Base-by-base conservation (phyloP, 2,113 vertebrate genomes). In the cattle (Bos taurus) region DNA sequence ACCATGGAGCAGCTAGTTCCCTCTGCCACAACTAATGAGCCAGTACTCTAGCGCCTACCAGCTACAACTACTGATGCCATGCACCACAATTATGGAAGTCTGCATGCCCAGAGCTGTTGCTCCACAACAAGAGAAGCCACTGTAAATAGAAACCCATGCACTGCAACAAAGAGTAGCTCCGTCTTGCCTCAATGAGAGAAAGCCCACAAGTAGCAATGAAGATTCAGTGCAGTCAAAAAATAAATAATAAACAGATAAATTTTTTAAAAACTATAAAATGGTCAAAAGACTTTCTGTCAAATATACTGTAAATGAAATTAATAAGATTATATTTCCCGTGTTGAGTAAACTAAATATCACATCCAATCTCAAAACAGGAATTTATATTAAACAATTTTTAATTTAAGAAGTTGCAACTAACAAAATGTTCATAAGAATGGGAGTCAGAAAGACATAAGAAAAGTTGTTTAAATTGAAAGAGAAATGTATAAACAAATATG, bases 191-290 rank as follows among this genome's bases (percentile, higher is more conserved):
- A 71, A 36, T 1, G 1, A n/a, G 33, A 21, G n/a, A 36, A 67
- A 67, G 17, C 4, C 64, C 16, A 71, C 0, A 0, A 71, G 8
- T 2, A 36, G 4, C n/a, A 67, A 67, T 21, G n/a, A 71, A 36
- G 64, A 71, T 21, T 71, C 64, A 36, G n/a, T 74, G 59, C 59
- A 60, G 59, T 60, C 2, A 12, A 23, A 36, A 40, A 40, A 74
- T 21, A 21, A 67, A 36, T 67, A 67, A n/a, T n/a, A 71, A 40
- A 36, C 8, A 40, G 10, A 67, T n/a, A 64, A n/a, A 67, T 3
- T 40, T 23, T 40, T 40, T 0, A 78, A 19, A 30, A 71, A 64
- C 3, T 64, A 2, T 4, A 50, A 60, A 15, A 81, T 23, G 12
- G 4, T 48, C 8, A 86, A 71, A 11, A 19, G 12, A 85, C 59